Percentiles rank a stretch among this genome's conserved stretches.
Conservation (phyloP, 2,797 vertebrate genomes). For the Haliaeetus albicilla region DNA sequence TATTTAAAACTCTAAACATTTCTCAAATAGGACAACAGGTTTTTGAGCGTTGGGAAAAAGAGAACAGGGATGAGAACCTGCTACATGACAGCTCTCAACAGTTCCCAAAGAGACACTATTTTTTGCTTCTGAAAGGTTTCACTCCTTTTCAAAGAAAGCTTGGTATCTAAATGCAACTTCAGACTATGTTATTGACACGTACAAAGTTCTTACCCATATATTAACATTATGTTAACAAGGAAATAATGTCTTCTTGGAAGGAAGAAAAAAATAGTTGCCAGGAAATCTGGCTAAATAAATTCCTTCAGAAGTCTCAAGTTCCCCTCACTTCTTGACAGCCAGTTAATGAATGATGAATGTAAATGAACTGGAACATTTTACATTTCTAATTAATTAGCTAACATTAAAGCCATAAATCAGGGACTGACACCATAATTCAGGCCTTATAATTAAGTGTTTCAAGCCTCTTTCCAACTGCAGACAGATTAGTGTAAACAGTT, state of each 20-base stretch:
- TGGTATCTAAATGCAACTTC: not conserved
- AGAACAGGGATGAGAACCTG: not conserved
- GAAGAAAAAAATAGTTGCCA: not conserved
- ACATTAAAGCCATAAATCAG: constrained; percentile 29
- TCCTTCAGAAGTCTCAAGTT: not conserved
- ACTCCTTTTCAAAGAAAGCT: not conserved
- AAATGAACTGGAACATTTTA: constrained; percentile 13
- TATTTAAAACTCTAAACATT: not conserved
- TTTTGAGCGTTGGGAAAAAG: not conserved
- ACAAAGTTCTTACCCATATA: not conserved
- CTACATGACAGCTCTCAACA: not conserved
- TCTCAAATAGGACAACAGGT: not conserved
- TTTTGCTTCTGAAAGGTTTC: not conserved
- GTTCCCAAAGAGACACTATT: not conserved
- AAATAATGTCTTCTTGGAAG: not conserved
- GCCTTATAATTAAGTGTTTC: not conserved
- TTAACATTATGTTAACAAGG: not conserved
- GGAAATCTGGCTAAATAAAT: not conserved
- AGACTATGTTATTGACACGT: rapidly evolving
- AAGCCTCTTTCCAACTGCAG: not conserved
- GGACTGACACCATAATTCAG: not conserved
- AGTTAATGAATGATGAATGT: not conserved
- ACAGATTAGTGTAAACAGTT: not conserved
- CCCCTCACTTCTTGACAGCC: not conserved
- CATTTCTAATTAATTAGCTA: constrained; percentile 31